Conservation (phyloP, 2,888 invertebrate genomes). For the Shargacucullia verbasci region DNA sequence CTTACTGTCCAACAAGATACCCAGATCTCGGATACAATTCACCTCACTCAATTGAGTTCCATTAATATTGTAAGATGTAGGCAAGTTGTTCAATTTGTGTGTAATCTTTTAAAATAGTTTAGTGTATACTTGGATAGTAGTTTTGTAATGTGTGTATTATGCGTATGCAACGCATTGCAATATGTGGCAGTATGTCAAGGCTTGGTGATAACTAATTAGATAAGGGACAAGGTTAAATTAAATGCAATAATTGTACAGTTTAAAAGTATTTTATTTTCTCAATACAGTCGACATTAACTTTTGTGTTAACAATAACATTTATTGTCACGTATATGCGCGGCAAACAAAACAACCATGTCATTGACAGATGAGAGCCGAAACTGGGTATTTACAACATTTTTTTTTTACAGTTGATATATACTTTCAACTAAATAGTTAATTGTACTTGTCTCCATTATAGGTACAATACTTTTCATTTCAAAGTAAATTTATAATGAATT, state of each 20-base stretch:
- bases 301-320: conserved; percentile 57
- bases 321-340: conserved; percentile 39
- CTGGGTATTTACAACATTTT: conserved; percentile 7
- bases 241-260: conserved; percentile 33
- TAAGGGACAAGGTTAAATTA: conserved; percentile 18
- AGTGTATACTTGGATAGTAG: no score
- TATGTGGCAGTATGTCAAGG: background rate
- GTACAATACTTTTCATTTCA: conserved; percentile 11
- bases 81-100: no score
- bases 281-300: conserved; percentile 74
- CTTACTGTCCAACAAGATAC: no score
- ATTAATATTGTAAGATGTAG: no score
- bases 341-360: conserved; percentile 21
- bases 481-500: conserved; percentile 2
- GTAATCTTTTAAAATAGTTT: no score
- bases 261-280: conserved; percentile 77
- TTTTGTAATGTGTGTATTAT: no score
- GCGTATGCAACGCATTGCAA: no score
- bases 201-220: background rate
- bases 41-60: no score
- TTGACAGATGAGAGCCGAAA: conserved; percentile 17
- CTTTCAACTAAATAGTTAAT: conserved; percentile 19
- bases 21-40: no score
- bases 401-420: conserved; percentile 14
- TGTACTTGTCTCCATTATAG: conserved; percentile 35